Conservation (phyloP, 2,888 invertebrate species). For the Nomada flava region DNA sequence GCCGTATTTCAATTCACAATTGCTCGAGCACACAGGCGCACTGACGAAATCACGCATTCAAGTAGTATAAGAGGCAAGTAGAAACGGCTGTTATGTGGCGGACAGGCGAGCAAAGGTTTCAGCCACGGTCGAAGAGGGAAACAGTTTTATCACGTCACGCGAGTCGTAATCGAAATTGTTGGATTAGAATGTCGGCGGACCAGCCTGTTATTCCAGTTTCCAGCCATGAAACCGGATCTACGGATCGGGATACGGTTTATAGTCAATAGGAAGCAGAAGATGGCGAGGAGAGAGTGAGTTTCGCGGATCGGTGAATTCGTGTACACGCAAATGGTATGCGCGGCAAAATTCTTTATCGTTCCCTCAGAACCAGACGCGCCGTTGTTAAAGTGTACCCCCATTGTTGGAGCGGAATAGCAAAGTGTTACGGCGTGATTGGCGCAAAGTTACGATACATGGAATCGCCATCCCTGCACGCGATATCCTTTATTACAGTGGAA, state of each 20-base stretch:
- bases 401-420: slow-evolving; percentile 25
- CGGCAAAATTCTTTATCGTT: slow-evolving; percentile 71
- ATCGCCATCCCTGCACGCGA: slow-evolving; percentile 8
- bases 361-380: slow-evolving; percentile 45
- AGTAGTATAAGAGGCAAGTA: slow-evolving; percentile 33
- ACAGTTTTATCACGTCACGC: slow-evolving; percentile 56
- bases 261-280: slow-evolving; percentile 73
- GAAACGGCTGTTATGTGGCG: slow-evolving; percentile 36
- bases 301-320: slow-evolving; percentile 75
- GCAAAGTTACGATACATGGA: slow-evolving; percentile 18
- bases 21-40: neutral
- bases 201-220: slow-evolving; percentile 60
- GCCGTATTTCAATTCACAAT: neutral
- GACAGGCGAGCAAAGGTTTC: slow-evolving; percentile 13
- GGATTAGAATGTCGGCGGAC: slow-evolving; percentile 52
- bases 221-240: slow-evolving; percentile 71
- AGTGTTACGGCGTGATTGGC: slow-evolving; percentile 36
- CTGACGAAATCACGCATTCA: neutral
- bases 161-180: slow-evolving; percentile 63
- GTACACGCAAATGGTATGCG: slow-evolving; percentile 60
- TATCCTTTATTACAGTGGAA: neutral
- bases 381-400: slow-evolving; percentile 27
- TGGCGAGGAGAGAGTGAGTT: slow-evolving; percentile 73
- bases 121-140: slow-evolving; percentile 25
- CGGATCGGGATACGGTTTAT: slow-evolving; percentile 56